Conservation (phyloP, 2,797 vertebrate species). For the Aythya fuligula region DNA sequence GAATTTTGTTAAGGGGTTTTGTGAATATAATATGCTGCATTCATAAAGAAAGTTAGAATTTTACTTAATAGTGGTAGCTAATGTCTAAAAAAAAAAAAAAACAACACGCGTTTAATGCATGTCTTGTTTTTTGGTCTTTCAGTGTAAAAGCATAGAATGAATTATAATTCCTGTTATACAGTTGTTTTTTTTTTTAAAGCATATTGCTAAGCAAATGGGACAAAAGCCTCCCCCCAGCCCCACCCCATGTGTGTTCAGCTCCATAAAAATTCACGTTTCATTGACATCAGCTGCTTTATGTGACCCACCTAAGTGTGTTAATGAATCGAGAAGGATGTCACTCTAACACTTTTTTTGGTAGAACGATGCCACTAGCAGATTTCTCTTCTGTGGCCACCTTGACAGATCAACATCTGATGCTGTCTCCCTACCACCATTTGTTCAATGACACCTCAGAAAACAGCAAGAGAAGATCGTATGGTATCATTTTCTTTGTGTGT, state of each 20-base stretch:
- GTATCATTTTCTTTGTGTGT: not conserved
- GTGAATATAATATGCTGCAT: not conserved
- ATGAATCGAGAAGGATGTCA: not conserved
- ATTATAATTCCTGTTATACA: not conserved
- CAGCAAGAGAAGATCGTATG: not conserved
- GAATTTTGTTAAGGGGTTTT: not conserved
- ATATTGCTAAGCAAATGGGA: not conserved
- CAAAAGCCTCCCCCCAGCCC: not conserved
- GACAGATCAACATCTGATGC: not conserved
- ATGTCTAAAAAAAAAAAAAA: not conserved
- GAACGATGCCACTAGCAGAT: not conserved
- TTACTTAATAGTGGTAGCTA: not conserved
- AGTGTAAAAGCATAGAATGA: not conserved
- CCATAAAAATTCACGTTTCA: not conserved
- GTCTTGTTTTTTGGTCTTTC: not conserved
- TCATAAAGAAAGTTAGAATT: not conserved
- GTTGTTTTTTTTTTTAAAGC: not conserved
- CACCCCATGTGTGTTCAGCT: not conserved
- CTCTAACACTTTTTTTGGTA: not conserved
- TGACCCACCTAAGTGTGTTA: not conserved
- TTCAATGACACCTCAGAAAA: not conserved
- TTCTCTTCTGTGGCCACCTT: not conserved
- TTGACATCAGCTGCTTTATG: not conserved
- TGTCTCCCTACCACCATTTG: not conserved
- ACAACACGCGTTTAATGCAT: not conserved